Evolutionary conservation across 2,888 invertebrate species (phyloP), one percentile per base, ranked within the genome.

Genomic region (Dioctria linearis): DNA sequence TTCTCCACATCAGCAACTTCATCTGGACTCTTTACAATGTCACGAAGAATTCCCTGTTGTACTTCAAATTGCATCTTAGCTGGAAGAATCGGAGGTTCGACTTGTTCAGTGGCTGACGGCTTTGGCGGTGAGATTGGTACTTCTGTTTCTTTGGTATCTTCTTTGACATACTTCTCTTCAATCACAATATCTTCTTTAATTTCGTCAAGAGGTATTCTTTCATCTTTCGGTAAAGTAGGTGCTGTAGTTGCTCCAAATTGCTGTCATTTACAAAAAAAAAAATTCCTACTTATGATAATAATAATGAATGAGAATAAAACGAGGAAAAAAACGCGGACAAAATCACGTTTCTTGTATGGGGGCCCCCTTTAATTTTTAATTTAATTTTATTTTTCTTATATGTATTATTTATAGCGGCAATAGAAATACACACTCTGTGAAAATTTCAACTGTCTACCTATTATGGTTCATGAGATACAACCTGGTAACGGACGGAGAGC

Each of bases 1-100:
- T n/a, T n/a, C n/a, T n/a, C n/a, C n/a, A n/a, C n/a, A 87, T 97
- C 97, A 9, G 96, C 97, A 0, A 97, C 97, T 91, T 97, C 97
- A 88, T 97, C 97, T 0, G 97, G 97, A 3, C 97, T 97, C 88
- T 96, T 96, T 0, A 96, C 95, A 76, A 96, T 93, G 86, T 96
- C 96, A 84, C 95, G 91, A 82, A 94, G 91, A 73, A 93, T 91
- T 40, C 90, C 91, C 82, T 93, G 93, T 83, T 92, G 91, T 1
- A 90, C 85, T 83, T 93, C 92, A 81, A 92, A 90, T 63, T 91
- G 90, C 83, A 91, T 88, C 85, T 88, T 88, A 76, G 86, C 86
- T 3, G 89, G 89, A n/a, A 88, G 80, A 2, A 88, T 84, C 6
- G 88, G 85, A 25, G 25, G 25, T 65, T 87, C 88, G 0, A 84